Percentiles rank a stretch among this genome's conserved stretches.
Conservation (phyloP, 2,888 invertebrate species). For the Lithophane leautieri region DNA sequence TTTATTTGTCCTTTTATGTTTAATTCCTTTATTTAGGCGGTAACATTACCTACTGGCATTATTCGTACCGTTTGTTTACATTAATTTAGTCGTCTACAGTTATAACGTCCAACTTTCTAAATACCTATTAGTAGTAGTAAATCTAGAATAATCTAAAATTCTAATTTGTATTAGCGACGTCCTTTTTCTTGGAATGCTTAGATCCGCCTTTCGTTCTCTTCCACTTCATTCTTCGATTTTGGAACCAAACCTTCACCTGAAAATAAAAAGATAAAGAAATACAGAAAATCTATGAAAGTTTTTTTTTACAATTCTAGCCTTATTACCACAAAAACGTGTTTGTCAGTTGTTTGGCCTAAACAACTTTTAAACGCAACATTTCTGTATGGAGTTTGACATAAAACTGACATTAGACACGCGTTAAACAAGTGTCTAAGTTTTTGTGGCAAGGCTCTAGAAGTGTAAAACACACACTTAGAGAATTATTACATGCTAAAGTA, state of each 20-base stretch:
- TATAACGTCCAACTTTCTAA: not conserved
- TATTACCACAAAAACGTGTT: too few species aligned
- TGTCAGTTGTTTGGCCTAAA: too few species aligned
- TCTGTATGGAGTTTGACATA: too few species aligned
- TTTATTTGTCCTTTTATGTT: too few species aligned
- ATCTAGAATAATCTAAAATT: not conserved
- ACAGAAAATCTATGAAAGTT: not conserved
- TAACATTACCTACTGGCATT: not conserved
- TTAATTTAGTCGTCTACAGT: not conserved
- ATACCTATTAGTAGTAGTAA: not conserved
- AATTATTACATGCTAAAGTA: not conserved
- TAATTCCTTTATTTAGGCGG: conserved; percentile 4
- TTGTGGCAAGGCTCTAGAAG: too few species aligned
- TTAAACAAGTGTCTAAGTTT: too few species aligned
- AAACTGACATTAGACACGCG: too few species aligned
- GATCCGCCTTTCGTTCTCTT: conserved; percentile 94
- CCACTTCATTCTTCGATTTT: conserved; percentile 97
- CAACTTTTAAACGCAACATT: too few species aligned
- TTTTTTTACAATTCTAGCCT: not conserved
- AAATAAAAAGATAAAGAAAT: conserved; percentile 7
- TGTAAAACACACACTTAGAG: not conserved
- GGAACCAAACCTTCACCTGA: conserved; percentile 97
- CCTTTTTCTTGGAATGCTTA: conserved; percentile 81
- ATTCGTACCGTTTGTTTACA: not conserved
- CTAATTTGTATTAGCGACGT: conserved; percentile 43